Evolutionary conservation across 2,888 invertebrate genomes (phyloP).

Genomic region (Sinelater perroti): DNA sequence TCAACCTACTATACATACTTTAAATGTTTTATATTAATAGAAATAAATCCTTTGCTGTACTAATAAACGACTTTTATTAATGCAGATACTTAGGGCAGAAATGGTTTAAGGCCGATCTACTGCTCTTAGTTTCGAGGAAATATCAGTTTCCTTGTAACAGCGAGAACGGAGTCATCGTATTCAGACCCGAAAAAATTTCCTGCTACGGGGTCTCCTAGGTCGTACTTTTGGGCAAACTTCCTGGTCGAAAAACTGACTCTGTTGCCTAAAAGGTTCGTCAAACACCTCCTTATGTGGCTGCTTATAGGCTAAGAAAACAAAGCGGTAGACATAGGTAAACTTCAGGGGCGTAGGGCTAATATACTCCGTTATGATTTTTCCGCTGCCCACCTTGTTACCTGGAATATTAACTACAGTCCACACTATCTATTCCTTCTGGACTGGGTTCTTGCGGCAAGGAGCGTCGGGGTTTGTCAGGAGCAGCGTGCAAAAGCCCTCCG

Average conservation of each 20-base stretch:
- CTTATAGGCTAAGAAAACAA: slow-evolving; percentile 68
- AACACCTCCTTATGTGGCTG: slow-evolving; percentile 50
- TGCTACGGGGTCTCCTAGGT: slow-evolving; percentile 44
- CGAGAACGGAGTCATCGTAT: slow-evolving; percentile 39
- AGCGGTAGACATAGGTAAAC: slow-evolving; percentile 77
- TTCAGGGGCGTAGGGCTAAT: slow-evolving; percentile 74
- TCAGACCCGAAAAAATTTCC: slow-evolving; percentile 46
- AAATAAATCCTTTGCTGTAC: no score
- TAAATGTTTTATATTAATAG: no score
- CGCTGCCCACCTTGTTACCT: slow-evolving; percentile 66
- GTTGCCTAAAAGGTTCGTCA: slow-evolving; percentile 42
- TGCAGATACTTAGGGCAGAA: no score
- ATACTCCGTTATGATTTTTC: slow-evolving; percentile 73
- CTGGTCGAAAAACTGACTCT: slow-evolving; percentile 39
- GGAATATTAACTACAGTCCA: slow-evolving; percentile 81
- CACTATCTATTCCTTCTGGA: slow-evolving; percentile 78
- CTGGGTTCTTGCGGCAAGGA: slow-evolving; percentile 74
- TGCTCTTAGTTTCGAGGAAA: slow-evolving; percentile 4
- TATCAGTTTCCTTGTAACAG: not conserved
- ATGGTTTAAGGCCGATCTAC: no score
- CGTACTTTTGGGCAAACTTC: slow-evolving; percentile 44
- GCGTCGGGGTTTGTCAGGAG: slow-evolving; percentile 78
- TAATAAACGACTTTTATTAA: no score
- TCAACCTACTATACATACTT: no score
- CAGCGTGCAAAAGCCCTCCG: slow-evolving; percentile 52